Conservation (phyloP, 2,888 invertebrate species). For the Rhamphomyia laevipes region DNA sequence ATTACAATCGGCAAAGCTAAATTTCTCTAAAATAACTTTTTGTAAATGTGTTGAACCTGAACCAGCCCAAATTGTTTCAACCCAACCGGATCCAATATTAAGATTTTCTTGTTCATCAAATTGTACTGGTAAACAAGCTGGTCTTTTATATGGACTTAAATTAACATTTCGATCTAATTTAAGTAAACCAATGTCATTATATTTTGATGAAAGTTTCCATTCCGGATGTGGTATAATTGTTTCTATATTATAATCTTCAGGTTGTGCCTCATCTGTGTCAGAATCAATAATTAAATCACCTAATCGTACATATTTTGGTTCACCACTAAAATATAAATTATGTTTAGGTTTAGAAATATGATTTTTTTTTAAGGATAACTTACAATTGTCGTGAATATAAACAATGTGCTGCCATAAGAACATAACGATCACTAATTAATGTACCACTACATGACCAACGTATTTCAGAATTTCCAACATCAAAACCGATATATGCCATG, state of each 20-base stretch:
- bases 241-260: constrained; percentile 26
- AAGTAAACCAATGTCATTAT: constrained; percentile 45
- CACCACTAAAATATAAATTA: constrained; percentile 18
- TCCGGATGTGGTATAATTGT: constrained; percentile 30
- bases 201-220: constrained; percentile 32
- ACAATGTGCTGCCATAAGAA: constrained; percentile 48
- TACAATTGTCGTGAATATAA: constrained; percentile 17
- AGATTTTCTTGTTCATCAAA: constrained; percentile 15
- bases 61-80: constrained; percentile 31
- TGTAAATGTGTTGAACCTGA: constrained; percentile 33
- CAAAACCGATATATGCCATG: constrained; percentile 24
- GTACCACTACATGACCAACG: constrained; percentile 43
- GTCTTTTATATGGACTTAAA: constrained; percentile 35
- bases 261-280: constrained; percentile 24
- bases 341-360: neutral
- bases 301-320: constrained; percentile 24
- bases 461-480: constrained; percentile 6
- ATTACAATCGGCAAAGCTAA: constrained; percentile 27
- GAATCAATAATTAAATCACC: constrained; percentile 28
- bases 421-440: constrained; percentile 40
- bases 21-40: constrained; percentile 41
- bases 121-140: constrained; percentile 38
- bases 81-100: constrained; percentile 42
- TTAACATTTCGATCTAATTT: constrained; percentile 31
- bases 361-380: constrained; percentile 14